phyloP scores from a whole-genome alignment of 1,140 invertebrate genomes.

The Lucilia sericata region DNA sequence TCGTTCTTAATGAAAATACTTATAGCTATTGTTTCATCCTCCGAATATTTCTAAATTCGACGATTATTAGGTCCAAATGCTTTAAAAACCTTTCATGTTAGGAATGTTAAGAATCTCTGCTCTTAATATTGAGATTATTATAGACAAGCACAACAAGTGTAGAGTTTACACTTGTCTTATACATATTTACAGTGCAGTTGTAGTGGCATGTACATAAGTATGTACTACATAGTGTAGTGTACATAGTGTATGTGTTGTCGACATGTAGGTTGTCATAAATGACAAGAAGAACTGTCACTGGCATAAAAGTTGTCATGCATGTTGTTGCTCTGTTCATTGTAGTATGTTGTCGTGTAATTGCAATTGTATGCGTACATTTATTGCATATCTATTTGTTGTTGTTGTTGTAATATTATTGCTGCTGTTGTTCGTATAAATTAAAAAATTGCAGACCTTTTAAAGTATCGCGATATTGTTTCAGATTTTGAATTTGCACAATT shows the following conservation, averaged over 20 bases:
- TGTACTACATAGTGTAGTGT: not conserved
- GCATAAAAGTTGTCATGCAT: conserved; percentile 32
- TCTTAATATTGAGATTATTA: not conserved
- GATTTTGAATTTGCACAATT: too few relatives aligned
- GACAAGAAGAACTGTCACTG: conserved; percentile 44
- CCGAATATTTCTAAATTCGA: too few relatives aligned
- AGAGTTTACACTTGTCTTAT: not conserved
- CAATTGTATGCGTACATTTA: not conserved
- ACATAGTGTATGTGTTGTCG: conserved; percentile 20
- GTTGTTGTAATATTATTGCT: not conserved
- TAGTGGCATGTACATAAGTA: too few relatives aligned
- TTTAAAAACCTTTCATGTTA: too few relatives aligned
- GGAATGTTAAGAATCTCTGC: not conserved
- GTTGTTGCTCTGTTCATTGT: not conserved
- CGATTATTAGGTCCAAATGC: too few relatives aligned
- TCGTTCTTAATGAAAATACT: too few relatives aligned
- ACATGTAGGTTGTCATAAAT: conserved; percentile 40
- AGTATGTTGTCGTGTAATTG: not conserved
- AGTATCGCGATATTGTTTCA: not conserved
- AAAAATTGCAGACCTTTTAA: not conserved
- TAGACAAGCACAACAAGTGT: not conserved
- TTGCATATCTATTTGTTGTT: too few relatives aligned
- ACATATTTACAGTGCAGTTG: not conserved
- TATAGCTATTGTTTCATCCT: too few relatives aligned
- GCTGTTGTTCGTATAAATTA: not conserved